These are phyloP conservation scores for Junco hyemalis DNA, from an alignment of 2,113 vertebrate species.

Conservation along the genomic window DNA sequence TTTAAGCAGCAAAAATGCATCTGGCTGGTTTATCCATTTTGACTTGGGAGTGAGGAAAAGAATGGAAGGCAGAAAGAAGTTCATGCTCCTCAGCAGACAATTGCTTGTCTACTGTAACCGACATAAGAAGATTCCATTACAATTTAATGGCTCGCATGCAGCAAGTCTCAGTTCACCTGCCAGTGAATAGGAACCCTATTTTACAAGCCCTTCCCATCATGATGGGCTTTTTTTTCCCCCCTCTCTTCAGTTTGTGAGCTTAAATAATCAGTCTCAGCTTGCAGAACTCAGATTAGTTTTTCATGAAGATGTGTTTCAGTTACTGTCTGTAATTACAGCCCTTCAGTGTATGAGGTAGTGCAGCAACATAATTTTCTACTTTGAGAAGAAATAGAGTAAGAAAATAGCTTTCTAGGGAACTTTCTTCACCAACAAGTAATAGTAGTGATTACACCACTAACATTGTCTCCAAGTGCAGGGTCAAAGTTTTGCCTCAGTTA, in stretches of 20 bases:
- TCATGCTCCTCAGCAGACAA: background rate
- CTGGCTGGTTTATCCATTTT: background rate
- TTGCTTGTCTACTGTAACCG: background rate
- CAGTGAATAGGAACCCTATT: background rate
- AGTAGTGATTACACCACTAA: background rate
- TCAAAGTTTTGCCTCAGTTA: background rate
- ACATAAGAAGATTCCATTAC: background rate
- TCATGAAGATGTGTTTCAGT: background rate
- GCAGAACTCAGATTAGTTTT: conserved; percentile 10
- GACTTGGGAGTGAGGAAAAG: background rate
- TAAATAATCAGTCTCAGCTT: conserved; percentile 1
- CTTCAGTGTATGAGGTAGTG: background rate
- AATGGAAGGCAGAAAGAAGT: background rate
- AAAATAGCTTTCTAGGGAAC: background rate
- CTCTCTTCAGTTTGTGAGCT: background rate
- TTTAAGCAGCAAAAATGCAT: background rate
- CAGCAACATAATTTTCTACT: background rate
- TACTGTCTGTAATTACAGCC: background rate
- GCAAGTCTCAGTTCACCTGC: background rate
- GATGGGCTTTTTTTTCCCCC: background rate
- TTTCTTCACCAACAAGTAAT: background rate
- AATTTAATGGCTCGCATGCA: background rate
- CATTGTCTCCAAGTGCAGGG: background rate
- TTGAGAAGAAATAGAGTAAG: background rate
- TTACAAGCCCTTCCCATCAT: background rate